Conservation (phyloP, 2,113 vertebrate genomes). For the Poeciliopsis retropinna region DNA sequence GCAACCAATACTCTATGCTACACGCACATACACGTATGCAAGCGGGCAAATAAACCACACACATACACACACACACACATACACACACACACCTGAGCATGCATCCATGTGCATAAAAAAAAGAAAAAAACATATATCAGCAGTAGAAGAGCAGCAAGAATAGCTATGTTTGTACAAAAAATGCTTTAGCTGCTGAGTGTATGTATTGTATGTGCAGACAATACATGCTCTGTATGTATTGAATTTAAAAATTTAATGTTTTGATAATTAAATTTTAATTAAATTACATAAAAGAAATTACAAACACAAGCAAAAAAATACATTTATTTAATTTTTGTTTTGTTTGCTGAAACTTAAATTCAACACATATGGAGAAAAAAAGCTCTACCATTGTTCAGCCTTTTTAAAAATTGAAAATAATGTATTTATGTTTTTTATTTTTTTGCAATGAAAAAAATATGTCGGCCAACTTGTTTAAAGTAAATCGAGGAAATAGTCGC, state of each 20-base stretch:
- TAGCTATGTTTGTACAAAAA: slow-evolving; percentile 32
- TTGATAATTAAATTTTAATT: no score
- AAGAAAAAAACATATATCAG: slow-evolving; percentile 49
- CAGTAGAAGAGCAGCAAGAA: slow-evolving; percentile 47
- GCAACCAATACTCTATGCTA: slow-evolving; percentile 58
- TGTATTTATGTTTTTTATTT: slow-evolving; percentile 31
- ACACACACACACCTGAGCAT: slow-evolving; percentile 16
- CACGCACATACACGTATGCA: slow-evolving; percentile 2
- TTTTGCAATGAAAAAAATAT: not conserved
- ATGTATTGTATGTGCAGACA: no score
- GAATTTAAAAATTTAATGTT: no score
- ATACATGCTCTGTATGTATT: no score
- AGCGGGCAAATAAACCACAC: slow-evolving; percentile 4
- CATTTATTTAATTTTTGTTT: no score
- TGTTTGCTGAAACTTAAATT: no score
- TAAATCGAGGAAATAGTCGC: slow-evolving; percentile 12
- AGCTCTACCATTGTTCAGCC: no score
- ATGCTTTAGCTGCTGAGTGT: no score
- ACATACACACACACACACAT: not conserved
- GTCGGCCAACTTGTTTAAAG: slow-evolving; percentile 14
- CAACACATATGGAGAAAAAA: no score
- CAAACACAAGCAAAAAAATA: slow-evolving; percentile 1
- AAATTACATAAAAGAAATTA: no score
- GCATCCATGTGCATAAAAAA: slow-evolving; percentile 23
- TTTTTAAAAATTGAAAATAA: no score